Percentiles rank a stretch among this genome's conserved stretches.
Conservation (phyloP, 2,113 vertebrate species). For the Chloropsis hardwickii region DNA sequence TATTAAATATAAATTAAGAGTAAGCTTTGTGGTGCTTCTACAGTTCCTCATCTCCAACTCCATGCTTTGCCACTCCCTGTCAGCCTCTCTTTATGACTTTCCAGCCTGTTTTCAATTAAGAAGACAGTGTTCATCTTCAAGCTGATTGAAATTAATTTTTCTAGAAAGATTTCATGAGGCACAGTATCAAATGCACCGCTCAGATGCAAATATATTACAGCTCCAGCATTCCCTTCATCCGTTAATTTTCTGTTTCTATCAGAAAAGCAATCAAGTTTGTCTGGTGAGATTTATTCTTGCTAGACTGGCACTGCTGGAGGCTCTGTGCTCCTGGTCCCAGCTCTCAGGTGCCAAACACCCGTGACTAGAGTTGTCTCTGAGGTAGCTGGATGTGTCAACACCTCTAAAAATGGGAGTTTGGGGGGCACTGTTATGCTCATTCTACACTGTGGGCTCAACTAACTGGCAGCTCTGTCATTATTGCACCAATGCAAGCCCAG, state of each 20-base stretch:
- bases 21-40: neutral
- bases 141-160: constrained; percentile 56
- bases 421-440: neutral
- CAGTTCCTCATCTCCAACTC: neutral
- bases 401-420: neutral
- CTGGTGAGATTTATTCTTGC: constrained; percentile 43
- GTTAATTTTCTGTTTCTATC: constrained; percentile 53
- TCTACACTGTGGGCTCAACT: neutral
- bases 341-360: neutral
- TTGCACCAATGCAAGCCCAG: neutral
- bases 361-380: neutral
- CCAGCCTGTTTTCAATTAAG: constrained; percentile 34
- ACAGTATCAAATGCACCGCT: constrained; percentile 32
- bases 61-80: neutral
- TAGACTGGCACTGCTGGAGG: neutral
- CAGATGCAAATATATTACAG: constrained; percentile 37
- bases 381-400: neutral
- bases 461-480: neutral
- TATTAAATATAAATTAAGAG: neutral
- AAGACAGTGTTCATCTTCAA: neutral
- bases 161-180: constrained; percentile 44
- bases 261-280: constrained; percentile 53
- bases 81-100: constrained; percentile 6
- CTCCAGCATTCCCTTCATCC: constrained; percentile 5
- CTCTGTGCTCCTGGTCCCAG: neutral